A percentile compares a stretch with the other conserved stretches of the same genome.
Evolutionary conservation across 2,888 invertebrate genomes (phyloP).

Genomic region (Nezara viridula): DNA sequence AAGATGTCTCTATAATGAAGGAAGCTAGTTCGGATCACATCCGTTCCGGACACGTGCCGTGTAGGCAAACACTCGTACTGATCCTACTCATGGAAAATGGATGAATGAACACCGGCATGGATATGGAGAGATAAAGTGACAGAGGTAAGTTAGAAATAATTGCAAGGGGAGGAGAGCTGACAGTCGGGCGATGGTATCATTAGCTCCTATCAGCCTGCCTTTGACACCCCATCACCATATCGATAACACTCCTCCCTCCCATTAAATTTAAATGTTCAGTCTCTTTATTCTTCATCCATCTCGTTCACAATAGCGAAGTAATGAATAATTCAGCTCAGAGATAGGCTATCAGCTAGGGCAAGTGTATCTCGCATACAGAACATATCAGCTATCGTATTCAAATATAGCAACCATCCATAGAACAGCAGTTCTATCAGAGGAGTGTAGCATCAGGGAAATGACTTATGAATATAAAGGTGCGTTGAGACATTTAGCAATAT

Average conservation of each 20-base stretch:
- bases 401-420: too few species aligned
- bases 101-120: neutral
- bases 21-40: neutral
- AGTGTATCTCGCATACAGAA: neutral
- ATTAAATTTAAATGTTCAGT: neutral
- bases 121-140: neutral
- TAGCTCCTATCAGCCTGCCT: neutral
- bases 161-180: neutral
- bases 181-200: neutral
- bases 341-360: neutral
- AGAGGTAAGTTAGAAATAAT: conserved; percentile 18
- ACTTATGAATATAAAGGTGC: too few species aligned
- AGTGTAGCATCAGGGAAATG: too few species aligned
- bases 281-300: neutral
- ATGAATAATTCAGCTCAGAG: neutral
- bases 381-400: neutral
- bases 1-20: too few species aligned
- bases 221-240: conserved; percentile 15
- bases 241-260: neutral
- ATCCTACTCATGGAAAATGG: neutral
- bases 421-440: too few species aligned
- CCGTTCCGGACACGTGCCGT: neutral
- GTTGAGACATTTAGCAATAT: too few species aligned
- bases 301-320: neutral
- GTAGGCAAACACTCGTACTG: neutral